phyloP scores from a whole-genome alignment of 2,888 invertebrate species.

The Tenthredo distinguenda region DNA sequence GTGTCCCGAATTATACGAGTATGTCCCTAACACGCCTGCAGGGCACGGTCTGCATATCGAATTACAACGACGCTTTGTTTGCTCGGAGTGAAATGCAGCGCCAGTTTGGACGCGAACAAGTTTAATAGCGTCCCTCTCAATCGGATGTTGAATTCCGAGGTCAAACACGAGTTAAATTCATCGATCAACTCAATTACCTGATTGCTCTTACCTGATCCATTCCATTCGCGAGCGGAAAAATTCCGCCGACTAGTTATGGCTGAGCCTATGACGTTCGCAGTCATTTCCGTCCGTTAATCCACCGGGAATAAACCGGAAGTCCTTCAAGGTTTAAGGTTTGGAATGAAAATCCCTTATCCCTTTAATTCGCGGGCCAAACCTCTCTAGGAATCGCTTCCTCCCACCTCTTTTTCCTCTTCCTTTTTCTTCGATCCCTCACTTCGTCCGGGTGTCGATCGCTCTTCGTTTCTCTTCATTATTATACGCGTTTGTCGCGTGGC shows the following conservation, averaged over 20 bases:
- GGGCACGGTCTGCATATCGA: constrained; percentile 20
- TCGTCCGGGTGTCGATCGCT: constrained; percentile 30
- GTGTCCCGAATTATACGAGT: not conserved
- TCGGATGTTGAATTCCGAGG: constrained; percentile 74
- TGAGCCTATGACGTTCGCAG: not conserved
- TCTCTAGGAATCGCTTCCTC: not conserved
- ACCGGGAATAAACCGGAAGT: constrained; percentile 1
- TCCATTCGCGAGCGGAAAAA: not conserved
- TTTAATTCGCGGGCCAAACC: not conserved
- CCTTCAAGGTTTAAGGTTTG: not conserved
- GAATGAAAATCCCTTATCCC: not conserved
- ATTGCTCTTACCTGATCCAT: constrained; percentile 68
- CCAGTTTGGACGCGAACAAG: constrained; percentile 25
- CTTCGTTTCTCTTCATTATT: constrained; percentile 51
- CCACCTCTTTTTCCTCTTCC: not conserved
- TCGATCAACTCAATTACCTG: constrained; percentile 78
- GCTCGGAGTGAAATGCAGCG: constrained; percentile 12
- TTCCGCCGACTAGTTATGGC: not conserved
- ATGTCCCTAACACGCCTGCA: not conserved
- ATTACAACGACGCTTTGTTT: constrained; percentile 40
- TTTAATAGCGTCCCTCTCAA: constrained; percentile 71
- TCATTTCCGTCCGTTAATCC: not conserved
- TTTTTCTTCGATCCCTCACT: not conserved
- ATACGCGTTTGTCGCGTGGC: constrained; percentile 46
- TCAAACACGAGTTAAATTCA: constrained; percentile 74